Conservation (phyloP, 2,888 invertebrate genomes). For the Erebia palarica region DNA sequence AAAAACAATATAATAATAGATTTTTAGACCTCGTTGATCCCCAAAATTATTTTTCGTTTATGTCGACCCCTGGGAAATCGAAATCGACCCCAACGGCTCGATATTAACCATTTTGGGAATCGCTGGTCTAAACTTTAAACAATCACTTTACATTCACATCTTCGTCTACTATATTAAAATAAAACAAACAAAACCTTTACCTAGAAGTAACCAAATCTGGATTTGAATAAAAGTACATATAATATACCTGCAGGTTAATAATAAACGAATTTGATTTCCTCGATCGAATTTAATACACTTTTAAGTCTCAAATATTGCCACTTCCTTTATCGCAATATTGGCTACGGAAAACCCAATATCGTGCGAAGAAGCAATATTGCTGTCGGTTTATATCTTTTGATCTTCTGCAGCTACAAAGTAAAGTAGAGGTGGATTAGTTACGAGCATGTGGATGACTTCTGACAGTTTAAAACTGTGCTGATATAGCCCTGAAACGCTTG, state of each 20-base stretch:
- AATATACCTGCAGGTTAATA: not conserved
- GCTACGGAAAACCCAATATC: conserved; percentile 14
- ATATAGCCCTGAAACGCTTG: not conserved
- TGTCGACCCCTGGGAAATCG: no score
- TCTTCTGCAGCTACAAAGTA: conserved; percentile 4
- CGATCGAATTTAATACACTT: conserved; percentile 4
- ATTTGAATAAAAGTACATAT: no score
- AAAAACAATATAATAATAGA: no score
- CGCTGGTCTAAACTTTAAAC: no score
- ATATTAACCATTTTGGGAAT: no score
- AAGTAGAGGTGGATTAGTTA: conserved; percentile 20
- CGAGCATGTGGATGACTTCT: not conserved
- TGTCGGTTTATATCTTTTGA: conserved; percentile 17
- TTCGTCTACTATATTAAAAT: no score
- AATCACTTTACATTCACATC: no score
- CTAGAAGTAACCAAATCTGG: no score
- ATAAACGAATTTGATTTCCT: not conserved
- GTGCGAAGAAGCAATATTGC: conserved; percentile 8
- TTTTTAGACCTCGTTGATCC: no score
- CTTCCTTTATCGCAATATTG: conserved; percentile 7
- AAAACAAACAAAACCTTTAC: no score
- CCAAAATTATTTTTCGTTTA: no score
- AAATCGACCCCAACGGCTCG: no score
- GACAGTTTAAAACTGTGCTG: not conserved
- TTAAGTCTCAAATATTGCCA: conserved; percentile 11